Evolutionary conservation across 30 jellyfish, hydroid and myxozoan species (phyloP).

Genomic region (Phacellophora camtschatica): DNA sequence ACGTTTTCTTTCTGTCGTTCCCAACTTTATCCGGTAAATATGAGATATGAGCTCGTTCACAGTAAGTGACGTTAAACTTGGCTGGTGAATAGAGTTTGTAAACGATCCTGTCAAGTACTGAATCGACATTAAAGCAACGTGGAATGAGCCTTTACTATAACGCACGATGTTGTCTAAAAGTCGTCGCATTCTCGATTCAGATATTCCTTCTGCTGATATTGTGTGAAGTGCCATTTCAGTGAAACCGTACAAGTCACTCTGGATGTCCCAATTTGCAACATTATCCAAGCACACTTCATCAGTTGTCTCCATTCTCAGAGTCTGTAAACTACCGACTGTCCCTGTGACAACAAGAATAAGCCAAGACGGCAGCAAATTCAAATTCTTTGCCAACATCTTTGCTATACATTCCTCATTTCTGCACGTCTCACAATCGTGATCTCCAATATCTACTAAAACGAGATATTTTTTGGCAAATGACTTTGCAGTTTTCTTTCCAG

Average conservation of each 20-base stretch:
- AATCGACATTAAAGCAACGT: constrained; percentile 45
- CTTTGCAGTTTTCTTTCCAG: not conserved
- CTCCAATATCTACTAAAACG: constrained; percentile 35
- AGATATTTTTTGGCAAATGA: not conserved
- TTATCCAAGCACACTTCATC: constrained; percentile 38
- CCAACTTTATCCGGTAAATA: constrained; percentile 20
- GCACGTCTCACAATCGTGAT: constrained; percentile 50
- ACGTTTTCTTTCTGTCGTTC: constrained; percentile 26
- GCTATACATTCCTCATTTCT: constrained; percentile 42
- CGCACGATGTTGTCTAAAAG: constrained; percentile 49
- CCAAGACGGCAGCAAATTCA: constrained; percentile 54
- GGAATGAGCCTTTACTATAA: constrained; percentile 58
- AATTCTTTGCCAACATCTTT: constrained; percentile 17
- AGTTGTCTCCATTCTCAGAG: not conserved
- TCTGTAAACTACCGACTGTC: constrained; percentile 15
- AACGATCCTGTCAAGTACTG: constrained; percentile 22
- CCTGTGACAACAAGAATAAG: constrained; percentile 53
- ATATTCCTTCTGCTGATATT: not conserved
- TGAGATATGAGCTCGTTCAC: constrained; percentile 6
- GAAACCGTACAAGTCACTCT: constrained; percentile 47
- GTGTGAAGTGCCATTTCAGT: constrained; percentile 33
- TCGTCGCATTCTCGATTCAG: constrained; percentile 24
- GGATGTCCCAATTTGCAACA: constrained; percentile 66
- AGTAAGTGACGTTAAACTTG: constrained; percentile 20
- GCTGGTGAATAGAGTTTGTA: constrained; percentile 7